Evolutionary conservation across 2,113 vertebrate genomes (phyloP).

Genomic region (Anguilla rostrata): DNA sequence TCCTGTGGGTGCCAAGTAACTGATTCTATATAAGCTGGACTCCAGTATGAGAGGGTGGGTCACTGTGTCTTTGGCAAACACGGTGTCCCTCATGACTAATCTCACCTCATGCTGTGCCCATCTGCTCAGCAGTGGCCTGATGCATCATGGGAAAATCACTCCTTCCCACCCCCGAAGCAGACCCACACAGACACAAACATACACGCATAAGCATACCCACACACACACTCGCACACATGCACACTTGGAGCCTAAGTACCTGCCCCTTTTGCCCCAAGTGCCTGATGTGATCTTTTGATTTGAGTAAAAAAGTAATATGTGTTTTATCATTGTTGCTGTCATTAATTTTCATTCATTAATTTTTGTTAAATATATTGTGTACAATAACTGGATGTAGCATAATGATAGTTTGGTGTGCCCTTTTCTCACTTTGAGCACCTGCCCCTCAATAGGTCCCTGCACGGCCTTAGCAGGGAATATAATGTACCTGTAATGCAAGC

Average conservation of each 20-base stretch:
- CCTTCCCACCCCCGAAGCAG: background rate
- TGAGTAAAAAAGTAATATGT: too few species aligned
- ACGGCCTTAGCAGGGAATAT: background rate
- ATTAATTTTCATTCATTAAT: too few species aligned
- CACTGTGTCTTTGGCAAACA: constrained; percentile 23
- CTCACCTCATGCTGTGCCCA: constrained; percentile 14
- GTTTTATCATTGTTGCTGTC: too few species aligned
- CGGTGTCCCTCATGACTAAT: constrained; percentile 28
- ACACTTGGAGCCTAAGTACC: too few species aligned
- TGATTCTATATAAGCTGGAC: constrained; percentile 16
- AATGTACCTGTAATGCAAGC: background rate
- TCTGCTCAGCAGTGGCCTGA: constrained; percentile 12
- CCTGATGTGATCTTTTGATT: too few species aligned
- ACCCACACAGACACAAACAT: background rate
- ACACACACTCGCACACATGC: background rate
- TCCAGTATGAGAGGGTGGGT: constrained; percentile 9
- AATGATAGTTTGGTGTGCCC: too few species aligned
- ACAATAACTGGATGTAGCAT: too few species aligned
- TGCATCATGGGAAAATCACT: constrained; percentile 7
- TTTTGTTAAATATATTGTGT: too few species aligned
- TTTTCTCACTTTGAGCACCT: too few species aligned
- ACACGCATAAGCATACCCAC: background rate
- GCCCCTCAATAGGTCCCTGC: background rate
- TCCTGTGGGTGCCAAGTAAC: constrained; percentile 4
- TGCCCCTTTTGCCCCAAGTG: too few species aligned